Conservation (phyloP, 2,113 vertebrate genomes). For the Oxygymnocypris stewartii region DNA sequence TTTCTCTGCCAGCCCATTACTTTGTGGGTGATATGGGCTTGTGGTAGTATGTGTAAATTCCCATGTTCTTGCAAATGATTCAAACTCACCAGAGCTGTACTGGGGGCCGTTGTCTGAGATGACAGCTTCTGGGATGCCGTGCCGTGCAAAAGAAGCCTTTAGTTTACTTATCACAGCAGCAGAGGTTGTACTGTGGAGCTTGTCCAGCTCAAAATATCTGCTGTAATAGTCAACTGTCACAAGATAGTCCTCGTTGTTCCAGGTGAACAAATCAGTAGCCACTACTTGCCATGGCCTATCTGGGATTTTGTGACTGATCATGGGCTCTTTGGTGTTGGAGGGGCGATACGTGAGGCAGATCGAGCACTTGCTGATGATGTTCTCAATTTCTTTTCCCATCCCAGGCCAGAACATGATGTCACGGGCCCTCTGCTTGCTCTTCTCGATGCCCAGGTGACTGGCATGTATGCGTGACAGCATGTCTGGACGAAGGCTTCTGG, state of each 20-base stretch:
- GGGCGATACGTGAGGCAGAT: slow-evolving; percentile 7
- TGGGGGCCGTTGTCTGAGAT: neutral
- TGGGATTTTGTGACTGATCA: neutral
- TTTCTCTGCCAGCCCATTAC: neutral
- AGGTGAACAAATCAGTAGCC: neutral
- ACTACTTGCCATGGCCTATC: too few species aligned
- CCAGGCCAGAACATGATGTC: slow-evolving; percentile 34
- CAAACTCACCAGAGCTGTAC: slow-evolving; percentile 27
- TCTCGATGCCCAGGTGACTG: slow-evolving; percentile 9
- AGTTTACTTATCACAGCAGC: slow-evolving; percentile 10
- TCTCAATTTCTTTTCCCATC: slow-evolving; percentile 33
- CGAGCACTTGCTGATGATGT: neutral
- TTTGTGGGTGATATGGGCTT: slow-evolving; percentile 10
- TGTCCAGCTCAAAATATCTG: slow-evolving; percentile 36
- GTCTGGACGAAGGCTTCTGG: neutral
- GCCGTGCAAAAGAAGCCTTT: neutral
- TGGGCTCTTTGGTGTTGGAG: slow-evolving; percentile 36
- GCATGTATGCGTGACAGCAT: slow-evolving; percentile 23
- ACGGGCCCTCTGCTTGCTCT: neutral
- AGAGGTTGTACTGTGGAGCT: neutral
- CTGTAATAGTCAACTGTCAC: slow-evolving; percentile 36
- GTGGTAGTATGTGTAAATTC: slow-evolving; percentile 44
- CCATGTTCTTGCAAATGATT: slow-evolving; percentile 29
- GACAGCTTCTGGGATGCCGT: neutral
- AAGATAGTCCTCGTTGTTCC: slow-evolving; percentile 29